These are phyloP conservation scores for Chlorops oryzae DNA, from an alignment of 1,140 invertebrate species.

Conservation along the genomic window DNA sequence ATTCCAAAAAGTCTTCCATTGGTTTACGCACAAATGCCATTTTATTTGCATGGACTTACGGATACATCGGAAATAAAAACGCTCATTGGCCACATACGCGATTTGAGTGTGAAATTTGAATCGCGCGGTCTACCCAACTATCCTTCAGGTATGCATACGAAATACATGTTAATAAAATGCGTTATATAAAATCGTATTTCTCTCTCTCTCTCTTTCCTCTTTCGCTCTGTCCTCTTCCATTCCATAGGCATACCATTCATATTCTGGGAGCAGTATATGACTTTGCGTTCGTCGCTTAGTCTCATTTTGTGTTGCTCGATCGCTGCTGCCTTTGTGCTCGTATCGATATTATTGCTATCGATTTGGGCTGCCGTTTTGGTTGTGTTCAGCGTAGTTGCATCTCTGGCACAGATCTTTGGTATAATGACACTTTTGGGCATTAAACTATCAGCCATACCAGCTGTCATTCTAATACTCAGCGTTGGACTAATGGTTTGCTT, in stretches of 20 bases:
- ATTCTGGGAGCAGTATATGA: constrained; percentile 97
- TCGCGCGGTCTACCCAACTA: constrained; percentile 89
- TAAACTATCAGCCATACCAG: constrained; percentile 83
- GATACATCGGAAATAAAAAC: constrained; percentile 81
- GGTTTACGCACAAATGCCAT: constrained; percentile 91
- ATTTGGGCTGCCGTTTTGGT: constrained; percentile 77
- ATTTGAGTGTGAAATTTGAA: constrained; percentile 80
- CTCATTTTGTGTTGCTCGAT: constrained; percentile 75
- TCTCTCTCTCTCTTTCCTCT: background rate
- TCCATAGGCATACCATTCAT: constrained; percentile 84
- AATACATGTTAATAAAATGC: background rate
- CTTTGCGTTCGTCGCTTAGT: constrained; percentile 69
- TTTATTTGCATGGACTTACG: constrained; percentile 76
- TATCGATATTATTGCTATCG: constrained; percentile 71
- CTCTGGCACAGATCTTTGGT: constrained; percentile 80
- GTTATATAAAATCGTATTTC: background rate
- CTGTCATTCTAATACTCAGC: constrained; percentile 79
- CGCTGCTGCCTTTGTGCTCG: constrained; percentile 64
- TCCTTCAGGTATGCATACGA: constrained; percentile 56
- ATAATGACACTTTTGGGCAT: constrained; percentile 81
- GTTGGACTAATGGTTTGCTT: constrained; percentile 86
- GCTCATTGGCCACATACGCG: constrained; percentile 72
- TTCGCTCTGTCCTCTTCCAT: constrained; percentile 4
- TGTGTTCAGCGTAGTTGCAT: constrained; percentile 62
- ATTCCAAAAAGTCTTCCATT: constrained; percentile 90